phyloP scores from a whole-genome alignment of 1,140 invertebrate species.

The Cepaea nemoralis region DNA sequence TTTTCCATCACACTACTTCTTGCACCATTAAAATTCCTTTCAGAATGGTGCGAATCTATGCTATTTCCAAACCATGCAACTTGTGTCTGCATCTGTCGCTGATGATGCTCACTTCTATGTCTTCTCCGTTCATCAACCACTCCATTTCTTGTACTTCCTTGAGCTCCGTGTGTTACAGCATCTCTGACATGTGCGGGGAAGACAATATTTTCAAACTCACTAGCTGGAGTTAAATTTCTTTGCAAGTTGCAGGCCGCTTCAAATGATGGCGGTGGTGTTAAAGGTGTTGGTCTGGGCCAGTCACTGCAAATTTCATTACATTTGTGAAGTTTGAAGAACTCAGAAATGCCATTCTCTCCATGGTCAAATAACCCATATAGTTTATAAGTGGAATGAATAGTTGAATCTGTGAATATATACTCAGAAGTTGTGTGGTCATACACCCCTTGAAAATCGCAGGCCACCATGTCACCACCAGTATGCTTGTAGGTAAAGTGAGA shows the following conservation, averaged over 20 bases:
- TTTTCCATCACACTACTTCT: not conserved
- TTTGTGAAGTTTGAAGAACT: slow-evolving; percentile 43
- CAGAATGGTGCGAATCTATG: not conserved
- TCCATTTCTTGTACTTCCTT: not conserved
- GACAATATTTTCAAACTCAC: slow-evolving; percentile 34
- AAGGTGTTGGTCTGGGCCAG: slow-evolving; percentile 34
- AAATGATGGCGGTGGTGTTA: slow-evolving; percentile 38
- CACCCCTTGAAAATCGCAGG: slow-evolving; percentile 37
- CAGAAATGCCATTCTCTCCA: slow-evolving; percentile 32
- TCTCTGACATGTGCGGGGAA: not conserved
- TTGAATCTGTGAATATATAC: slow-evolving; percentile 39
- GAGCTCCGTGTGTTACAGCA: not conserved
- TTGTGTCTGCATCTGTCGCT: not conserved
- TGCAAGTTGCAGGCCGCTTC: not conserved
- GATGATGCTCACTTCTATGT: not conserved
- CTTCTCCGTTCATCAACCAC: not conserved
- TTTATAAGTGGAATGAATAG: slow-evolving; percentile 24
- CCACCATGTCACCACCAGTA: slow-evolving; percentile 5
- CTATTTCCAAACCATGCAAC: not conserved
- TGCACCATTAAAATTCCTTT: too few species aligned
- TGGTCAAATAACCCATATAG: slow-evolving; percentile 32
- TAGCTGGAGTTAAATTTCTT: not conserved
- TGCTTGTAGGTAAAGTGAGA: slow-evolving; percentile 39
- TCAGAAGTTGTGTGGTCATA: not conserved
- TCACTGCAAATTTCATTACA: slow-evolving; percentile 29